phyloP scores from a whole-genome alignment of 1,140 invertebrate species.

The Calephelis virginiensis region DNA sequence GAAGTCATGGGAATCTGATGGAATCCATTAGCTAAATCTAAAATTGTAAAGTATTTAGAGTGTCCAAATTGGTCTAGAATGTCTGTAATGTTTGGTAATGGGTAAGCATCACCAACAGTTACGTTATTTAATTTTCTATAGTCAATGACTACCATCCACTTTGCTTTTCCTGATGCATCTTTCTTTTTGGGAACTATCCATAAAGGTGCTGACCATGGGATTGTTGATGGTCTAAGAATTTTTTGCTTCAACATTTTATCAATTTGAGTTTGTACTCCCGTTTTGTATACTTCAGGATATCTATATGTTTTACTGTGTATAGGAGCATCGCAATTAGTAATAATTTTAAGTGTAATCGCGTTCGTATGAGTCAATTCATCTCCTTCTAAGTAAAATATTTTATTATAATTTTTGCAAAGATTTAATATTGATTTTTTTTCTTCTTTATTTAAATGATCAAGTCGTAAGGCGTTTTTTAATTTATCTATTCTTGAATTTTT shows the following conservation, averaged over 20 bases:
- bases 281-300: constrained; percentile 18
- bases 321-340: constrained; percentile 19
- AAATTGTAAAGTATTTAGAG: too few species aligned
- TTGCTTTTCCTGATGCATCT: too few species aligned
- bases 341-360: too few species aligned
- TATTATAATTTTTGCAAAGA: constrained; percentile 22
- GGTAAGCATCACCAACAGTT: too few species aligned
- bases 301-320: constrained; percentile 22
- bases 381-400: constrained; percentile 26
- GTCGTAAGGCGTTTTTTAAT: constrained; percentile 16
- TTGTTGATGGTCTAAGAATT: constrained; percentile 10
- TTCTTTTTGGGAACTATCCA: constrained; percentile 18
- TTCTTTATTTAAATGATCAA: constrained; percentile 22
- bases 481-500: constrained; percentile 12
- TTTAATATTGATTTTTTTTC: constrained; percentile 21
- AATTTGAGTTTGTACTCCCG: constrained; percentile 8
- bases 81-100: too few species aligned
- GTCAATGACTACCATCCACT: too few species aligned
- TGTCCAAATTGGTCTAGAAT: too few species aligned
- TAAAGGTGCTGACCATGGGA: constrained; percentile 17
- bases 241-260: constrained; percentile 8
- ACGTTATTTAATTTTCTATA: too few species aligned
- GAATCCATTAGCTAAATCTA: too few species aligned
- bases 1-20: too few species aligned
- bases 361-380: constrained; percentile 14